Conservation (phyloP, 2,888 invertebrate species). For the Enoplolaimus lenunculus region DNA sequence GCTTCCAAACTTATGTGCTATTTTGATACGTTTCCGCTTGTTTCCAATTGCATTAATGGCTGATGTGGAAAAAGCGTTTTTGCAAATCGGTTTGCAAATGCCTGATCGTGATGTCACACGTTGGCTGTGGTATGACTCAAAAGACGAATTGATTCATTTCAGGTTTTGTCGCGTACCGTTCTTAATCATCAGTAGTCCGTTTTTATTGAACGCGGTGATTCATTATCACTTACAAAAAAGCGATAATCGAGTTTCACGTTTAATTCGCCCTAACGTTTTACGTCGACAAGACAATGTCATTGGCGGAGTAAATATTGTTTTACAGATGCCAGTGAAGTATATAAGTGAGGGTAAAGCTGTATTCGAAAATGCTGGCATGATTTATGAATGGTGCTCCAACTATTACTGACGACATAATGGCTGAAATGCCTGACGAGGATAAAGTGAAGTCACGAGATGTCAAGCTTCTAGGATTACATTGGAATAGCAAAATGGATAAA, state of each 20-base stretch:
- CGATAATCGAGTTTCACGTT: neutral
- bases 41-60: conserved; percentile 23
- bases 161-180: conserved; percentile 29
- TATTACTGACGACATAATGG: neutral
- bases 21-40: conserved; percentile 25
- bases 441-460: neutral
- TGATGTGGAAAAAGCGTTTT: too few species aligned
- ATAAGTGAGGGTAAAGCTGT: conserved; percentile 23
- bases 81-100: conserved; percentile 18
- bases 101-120: conserved; percentile 25
- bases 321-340: conserved; percentile 15
- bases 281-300: too few species aligned
- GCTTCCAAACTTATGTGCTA: conserved; percentile 21
- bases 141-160: too few species aligned
- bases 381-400: conserved; percentile 19
- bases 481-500: conserved; percentile 17
- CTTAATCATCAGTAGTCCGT: conserved; percentile 25
- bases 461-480: conserved; percentile 18
- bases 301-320: neutral
- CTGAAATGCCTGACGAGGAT: neutral
- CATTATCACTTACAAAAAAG: neutral
- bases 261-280: conserved; percentile 23
- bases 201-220: conserved; percentile 20
- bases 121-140: conserved; percentile 26
- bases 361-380: conserved; percentile 7